Conservation (phyloP, 1,140 invertebrate species). For the Wasmannia auropunctata region DNA sequence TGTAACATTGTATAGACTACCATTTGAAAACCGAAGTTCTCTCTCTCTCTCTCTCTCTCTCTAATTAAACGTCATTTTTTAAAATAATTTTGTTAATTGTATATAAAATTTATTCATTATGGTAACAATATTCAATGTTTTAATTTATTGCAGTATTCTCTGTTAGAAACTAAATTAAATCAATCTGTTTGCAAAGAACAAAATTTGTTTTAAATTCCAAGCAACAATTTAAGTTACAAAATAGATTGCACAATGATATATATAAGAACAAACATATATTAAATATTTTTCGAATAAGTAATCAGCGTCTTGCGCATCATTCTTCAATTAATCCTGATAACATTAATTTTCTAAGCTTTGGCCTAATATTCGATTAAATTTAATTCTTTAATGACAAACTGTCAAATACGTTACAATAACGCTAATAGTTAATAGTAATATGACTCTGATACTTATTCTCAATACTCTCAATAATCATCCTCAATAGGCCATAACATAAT, state of each 20-base stretch:
- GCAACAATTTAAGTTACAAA: conserved; percentile 13
- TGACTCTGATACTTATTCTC: not conserved
- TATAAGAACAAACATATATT: conserved; percentile 20
- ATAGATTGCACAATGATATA: not conserved
- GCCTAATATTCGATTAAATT: conserved; percentile 26
- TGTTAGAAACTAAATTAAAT: conserved; percentile 29
- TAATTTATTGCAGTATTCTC: not conserved
- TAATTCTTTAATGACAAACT: not conserved
- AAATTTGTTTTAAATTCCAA: not conserved
- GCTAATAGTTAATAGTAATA: not conserved
- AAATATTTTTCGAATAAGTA: conserved; percentile 48
- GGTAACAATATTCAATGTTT: conserved; percentile 9
- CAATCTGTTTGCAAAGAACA: not conserved
- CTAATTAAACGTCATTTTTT: not conserved
- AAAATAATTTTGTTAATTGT: not conserved
- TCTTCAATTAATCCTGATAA: not conserved
- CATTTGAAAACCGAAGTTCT: not conserved
- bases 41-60: not conserved
- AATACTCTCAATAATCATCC: conserved; percentile 9
- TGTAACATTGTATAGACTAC: conserved; percentile 49
- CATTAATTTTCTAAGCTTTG: not conserved
- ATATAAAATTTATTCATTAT: conserved; percentile 42
- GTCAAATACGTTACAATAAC: not conserved
- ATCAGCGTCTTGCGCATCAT: conserved; percentile 25
- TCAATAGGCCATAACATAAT: conserved; percentile 59